Base-by-base conservation (phyloP, 2,797 vertebrate genomes). In the Potorous gilbertii region DNA sequence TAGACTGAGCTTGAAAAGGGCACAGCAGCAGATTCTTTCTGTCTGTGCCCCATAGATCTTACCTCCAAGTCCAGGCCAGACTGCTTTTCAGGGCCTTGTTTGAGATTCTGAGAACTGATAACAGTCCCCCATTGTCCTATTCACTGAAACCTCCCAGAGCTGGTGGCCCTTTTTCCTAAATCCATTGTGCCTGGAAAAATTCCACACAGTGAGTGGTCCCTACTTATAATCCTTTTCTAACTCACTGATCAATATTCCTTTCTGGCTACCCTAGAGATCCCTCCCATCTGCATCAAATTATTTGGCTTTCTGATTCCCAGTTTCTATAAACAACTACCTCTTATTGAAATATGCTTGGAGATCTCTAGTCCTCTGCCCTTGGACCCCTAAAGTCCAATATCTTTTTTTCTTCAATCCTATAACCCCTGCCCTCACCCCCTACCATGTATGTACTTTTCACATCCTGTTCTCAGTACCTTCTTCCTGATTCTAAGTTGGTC, bases 281-380 rank as follows among this genome's bases (percentile, higher is more conserved):
- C 91, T 94, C 62, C 92, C 55, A 55, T 56, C 74, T 95, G 24
- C 91, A 94, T 97, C 92, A 94, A 90, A 94, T 93, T 62, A 91
- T 94, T 94, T 95, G 55, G 66, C 52, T 95, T 93, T 91, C 90
- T 52, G 93, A 54, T 9, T 50, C 81, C 18, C 4, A 40, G 27
- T 94, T 81, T 93, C 56, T 93, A 91, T 56, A 91, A 87, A 91
- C 40, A 92, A 46, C 92, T 54, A 91, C 94, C 56, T 93, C 90
- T 81, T 81, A 8, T 81, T 50, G 24, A 46, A 87, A 50, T 46
- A 87, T 27, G 40, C 40, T 87, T 46, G 27, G 46, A 46, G 40
- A 27, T 46, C 40, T 87, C 40, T 87, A 3, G 21, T 50, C 24
- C 74, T 87, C 21, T 50, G 40, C 74, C 74, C 21, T 87, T 50